Evolutionary conservation across 2,888 invertebrate species (phyloP), one percentile per base, ranked within the genome.

Genomic region (Drosophila neotestacea): DNA sequence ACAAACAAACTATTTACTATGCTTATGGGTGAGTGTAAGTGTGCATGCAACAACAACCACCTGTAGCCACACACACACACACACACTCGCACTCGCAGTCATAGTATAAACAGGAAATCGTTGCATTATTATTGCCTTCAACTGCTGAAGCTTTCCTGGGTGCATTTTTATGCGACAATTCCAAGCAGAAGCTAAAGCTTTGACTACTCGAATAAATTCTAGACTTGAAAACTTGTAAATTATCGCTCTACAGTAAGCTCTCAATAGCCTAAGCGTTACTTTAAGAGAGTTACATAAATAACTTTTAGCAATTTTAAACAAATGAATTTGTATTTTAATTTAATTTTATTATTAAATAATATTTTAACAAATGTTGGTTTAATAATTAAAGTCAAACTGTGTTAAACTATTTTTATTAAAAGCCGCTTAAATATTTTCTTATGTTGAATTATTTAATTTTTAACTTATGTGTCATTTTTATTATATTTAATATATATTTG

Each of bases 21-120:
- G 22, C 22, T 22, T 22, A 2, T 4, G 11, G 6, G 10, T 27
- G 9, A 27, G 10, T 47, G 28, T 30, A 22, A 32, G 28, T 46
- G 48, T 44, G 55, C 47, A 55, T 51, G 42, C 28, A 30, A 47
- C 34, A 79, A 73, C 69, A 74, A 62, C 76, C 79, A 76, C 76
- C 70, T 77, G 76, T 79, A 16, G 64, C 34, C 47, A 47, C 47
- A 39, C 51, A 55, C 22, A 10, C 46, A 4, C 46, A 46, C 28
- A 28, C 46, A 46, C n/a, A 46, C 4, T 7, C 42, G 16, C 41
- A 42, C 7, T 30, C 7, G 22, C 4, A 7, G n/a, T 27, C 13
- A 39, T 10, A n/a, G 4, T 6, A 6, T 27, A 39, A 56, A 16
- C 74, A 63, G 79, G 69, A 74, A 75, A 47, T 68, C 10, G 39